Evolutionary conservation across 2,888 invertebrate genomes (phyloP).

Genomic region (Boloria selene): DNA sequence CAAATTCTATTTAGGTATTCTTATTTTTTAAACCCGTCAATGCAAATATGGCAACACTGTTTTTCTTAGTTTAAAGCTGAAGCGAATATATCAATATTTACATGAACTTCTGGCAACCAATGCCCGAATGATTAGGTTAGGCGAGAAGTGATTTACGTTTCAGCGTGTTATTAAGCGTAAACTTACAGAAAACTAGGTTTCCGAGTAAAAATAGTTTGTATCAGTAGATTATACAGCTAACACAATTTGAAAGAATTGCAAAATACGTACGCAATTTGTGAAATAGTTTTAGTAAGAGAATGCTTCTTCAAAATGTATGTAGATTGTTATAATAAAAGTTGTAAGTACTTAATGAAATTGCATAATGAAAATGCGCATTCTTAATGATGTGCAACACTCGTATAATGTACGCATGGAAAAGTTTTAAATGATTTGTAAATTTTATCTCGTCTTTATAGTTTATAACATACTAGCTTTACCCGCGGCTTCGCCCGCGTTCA

Average conservation of each 20-base stretch:
- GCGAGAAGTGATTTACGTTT: slow-evolving; percentile 65
- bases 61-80: background rate
- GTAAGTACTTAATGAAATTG: slow-evolving; percentile 1
- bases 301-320: slow-evolving; percentile 7
- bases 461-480: too few relatives aligned
- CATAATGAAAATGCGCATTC: slow-evolving; percentile 14
- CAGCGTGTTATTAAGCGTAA: slow-evolving; percentile 62
- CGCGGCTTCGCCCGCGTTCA: too few relatives aligned
- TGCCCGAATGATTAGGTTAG: slow-evolving; percentile 59
- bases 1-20: too few relatives aligned
- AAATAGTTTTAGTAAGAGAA: background rate
- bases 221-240: slow-evolving; percentile 2
- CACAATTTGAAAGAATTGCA: background rate
- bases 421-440: too few relatives aligned
- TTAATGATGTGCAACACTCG: slow-evolving; percentile 2
- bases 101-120: slow-evolving; percentile 62
- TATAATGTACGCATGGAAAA: background rate
- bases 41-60: background rate
- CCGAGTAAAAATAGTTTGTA: slow-evolving; percentile 51
- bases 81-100: slow-evolving; percentile 55
- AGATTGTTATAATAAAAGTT: background rate
- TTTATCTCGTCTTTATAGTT: too few relatives aligned
- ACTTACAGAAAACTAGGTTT: slow-evolving; percentile 56
- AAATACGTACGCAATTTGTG: background rate
- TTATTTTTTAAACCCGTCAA: background rate